A percentile compares a stretch with the other conserved stretches of the same genome.
These are phyloP conservation scores for Nyctibius grandis DNA, from an alignment of 2,797 vertebrate genomes.

Conservation along the genomic window DNA sequence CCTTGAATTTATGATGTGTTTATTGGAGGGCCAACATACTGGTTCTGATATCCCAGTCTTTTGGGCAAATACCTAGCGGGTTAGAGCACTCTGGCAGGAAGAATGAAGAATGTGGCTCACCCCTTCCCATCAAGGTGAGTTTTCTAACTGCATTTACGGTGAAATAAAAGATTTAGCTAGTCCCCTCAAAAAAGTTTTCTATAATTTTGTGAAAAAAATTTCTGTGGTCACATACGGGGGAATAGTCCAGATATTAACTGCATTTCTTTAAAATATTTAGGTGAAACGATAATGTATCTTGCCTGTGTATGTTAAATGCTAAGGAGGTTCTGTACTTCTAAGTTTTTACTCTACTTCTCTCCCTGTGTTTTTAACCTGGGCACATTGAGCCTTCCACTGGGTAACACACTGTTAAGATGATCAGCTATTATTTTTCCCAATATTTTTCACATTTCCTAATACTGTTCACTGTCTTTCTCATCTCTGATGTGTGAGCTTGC, in stretches of 20 bases:
- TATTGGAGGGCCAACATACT: neutral
- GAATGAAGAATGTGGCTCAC: neutral
- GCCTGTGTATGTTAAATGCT: neutral
- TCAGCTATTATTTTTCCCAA: neutral
- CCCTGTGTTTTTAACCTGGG: neutral
- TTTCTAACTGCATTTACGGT: neutral
- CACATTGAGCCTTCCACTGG: neutral
- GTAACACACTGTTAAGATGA: rapidly evolving
- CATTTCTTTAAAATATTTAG: neutral
- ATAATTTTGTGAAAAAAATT: neutral
- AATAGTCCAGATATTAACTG: neutral
- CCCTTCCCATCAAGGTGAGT: neutral
- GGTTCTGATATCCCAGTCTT: neutral
- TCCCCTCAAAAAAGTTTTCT: neutral
- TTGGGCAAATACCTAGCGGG: rapidly evolving
- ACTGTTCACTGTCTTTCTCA: neutral
- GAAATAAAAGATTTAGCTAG: neutral
- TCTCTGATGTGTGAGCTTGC: neutral
- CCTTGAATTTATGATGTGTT: neutral
- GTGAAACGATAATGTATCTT: neutral
- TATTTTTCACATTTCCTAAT: neutral
- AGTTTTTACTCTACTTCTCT: neutral
- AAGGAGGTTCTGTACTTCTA: neutral
- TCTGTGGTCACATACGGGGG: rapidly evolving
- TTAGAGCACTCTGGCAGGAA: neutral